These are phyloP conservation scores for Morone saxatilis DNA, from an alignment of 2,113 vertebrate species.

Conservation along the genomic window DNA sequence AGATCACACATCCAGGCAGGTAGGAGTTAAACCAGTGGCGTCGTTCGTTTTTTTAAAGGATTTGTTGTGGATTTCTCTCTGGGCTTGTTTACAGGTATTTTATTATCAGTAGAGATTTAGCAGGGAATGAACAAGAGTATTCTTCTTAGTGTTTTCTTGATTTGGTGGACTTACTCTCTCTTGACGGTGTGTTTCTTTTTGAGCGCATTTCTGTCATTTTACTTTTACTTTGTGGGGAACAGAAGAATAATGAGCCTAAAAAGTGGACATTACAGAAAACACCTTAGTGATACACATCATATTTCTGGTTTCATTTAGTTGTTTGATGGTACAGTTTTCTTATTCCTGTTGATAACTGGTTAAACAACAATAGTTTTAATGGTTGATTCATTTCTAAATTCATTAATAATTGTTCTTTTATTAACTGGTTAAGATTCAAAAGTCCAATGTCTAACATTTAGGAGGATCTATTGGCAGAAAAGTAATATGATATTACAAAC, in stretches of 20 bases:
- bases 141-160: neutral
- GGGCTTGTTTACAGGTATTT: neutral
- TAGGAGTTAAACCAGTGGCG: conserved; percentile 13
- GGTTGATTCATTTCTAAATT: neutral
- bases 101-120: neutral
- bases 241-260: neutral
- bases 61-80: neutral
- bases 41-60: neutral
- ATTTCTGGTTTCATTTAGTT: neutral
- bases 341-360: neutral
- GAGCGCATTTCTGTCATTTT: neutral
- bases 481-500: too few relatives aligned
- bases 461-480: too few relatives aligned
- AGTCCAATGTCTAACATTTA: too few relatives aligned
- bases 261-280: neutral
- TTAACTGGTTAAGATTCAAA: neutral
- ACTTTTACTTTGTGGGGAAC: neutral
- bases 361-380: neutral
- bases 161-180: neutral
- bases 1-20: conserved; percentile 39
- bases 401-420: neutral
- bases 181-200: neutral
- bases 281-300: neutral
- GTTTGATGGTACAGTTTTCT: neutral
- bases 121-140: neutral